Percentiles rank a stretch among this genome's conserved stretches.
phyloP scores from a whole-genome alignment of 2,113 vertebrate genomes.

The Vidua chalybeata region DNA sequence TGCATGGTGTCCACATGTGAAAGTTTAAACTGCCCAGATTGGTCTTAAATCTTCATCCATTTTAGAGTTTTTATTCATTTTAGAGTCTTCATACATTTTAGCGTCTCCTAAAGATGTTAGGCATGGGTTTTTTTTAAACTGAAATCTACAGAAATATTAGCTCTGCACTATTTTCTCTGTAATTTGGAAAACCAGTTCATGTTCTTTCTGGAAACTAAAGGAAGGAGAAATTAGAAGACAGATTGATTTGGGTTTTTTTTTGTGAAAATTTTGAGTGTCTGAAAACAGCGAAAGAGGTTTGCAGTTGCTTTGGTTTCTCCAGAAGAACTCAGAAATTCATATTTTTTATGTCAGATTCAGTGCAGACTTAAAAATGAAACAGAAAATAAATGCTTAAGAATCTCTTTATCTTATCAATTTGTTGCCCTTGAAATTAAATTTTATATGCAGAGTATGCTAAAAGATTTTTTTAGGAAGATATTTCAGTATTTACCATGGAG shows the following conservation, averaged over 20 bases:
- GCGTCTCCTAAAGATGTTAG: neutral
- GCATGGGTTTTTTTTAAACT: neutral
- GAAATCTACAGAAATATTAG: neutral
- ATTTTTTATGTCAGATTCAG: neutral
- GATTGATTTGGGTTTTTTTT: neutral
- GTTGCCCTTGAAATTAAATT: neutral
- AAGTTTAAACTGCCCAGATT: neutral
- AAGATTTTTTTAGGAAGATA: neutral
- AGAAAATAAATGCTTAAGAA: neutral
- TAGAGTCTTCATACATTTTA: neutral
- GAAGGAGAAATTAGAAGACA: neutral
- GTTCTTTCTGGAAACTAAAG: neutral
- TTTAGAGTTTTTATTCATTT: neutral
- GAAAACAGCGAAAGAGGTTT: neutral
- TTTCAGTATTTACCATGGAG: neutral
- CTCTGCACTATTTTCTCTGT: neutral
- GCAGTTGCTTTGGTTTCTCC: neutral
- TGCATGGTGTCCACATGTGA: neutral
- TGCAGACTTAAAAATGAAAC: neutral
- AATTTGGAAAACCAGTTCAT: neutral
- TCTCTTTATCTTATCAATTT: neutral
- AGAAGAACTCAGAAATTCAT: neutral
- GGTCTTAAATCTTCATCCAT: neutral
- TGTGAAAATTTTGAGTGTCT: neutral
- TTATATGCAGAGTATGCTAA: neutral